Evolutionary conservation across 2,888 invertebrate genomes (phyloP), one percentile per base, ranked within the genome.

Genomic region (Oscheius myriophilus): DNA sequence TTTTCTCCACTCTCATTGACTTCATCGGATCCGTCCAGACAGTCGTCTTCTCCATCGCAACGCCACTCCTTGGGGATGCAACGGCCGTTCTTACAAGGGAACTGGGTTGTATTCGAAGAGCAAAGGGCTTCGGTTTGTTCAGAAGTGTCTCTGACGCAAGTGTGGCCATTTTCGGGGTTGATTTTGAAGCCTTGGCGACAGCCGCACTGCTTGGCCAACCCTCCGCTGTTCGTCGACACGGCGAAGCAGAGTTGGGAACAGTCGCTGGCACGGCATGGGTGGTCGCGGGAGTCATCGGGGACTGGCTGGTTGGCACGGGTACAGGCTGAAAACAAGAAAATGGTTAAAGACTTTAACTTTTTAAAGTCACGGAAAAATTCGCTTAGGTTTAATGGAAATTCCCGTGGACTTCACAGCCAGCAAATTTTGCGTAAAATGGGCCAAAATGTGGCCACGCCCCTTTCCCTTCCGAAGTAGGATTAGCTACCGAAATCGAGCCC

Each of bases 21-120:
- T 88, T 96, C 95, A 87, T 96, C 95, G 0, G 92, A 92, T 57
- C 93, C 94, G 87, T 92, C 93, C 79, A 93, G 93, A 89, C 95
- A 96, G 90, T 96, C 95, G 87, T 92, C 92, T 87, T 94, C 93
- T 88, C 94, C 94, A 90, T 95, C 94, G 90, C 95, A 95, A 82
- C 68, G 64, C 80, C 80, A 81, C 39, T 85, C 85, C 41, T 77
- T 73, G 16, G 85, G 84, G 53, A 98, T 93, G 85, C 97, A 97
- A 87, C 96, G 95, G 73, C 93, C 91, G 88, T 95, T 95, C 0
- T 92, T 92, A 87, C 97, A 97, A 85, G 94, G 93, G 88, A 96
- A 79, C 59, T 84, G 85, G 7, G 83, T 82, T 7, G 79, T 72
- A 59, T 85, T 85, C 16, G 77, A 73, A 14, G 82, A 69, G 73